Base-by-base conservation (phyloP, 2,888 invertebrate genomes). In the Ceratothoa steindachneri region DNA sequence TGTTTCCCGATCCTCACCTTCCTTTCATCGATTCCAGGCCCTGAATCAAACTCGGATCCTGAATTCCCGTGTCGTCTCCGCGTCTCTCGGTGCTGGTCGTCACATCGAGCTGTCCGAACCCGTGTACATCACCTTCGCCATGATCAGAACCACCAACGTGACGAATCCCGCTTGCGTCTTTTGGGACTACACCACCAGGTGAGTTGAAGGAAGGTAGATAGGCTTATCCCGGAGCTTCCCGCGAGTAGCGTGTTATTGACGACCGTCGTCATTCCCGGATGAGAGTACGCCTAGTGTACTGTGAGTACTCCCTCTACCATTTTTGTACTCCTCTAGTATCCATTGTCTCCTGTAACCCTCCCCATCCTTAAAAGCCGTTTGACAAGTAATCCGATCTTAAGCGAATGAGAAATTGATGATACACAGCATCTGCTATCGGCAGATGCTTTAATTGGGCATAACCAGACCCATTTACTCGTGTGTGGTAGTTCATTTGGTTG, bases 151-250 rank as follows among this genome's bases (percentile, higher is more conserved):
- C 0, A 93, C 94, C 83, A 95, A 95, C 84, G 93, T 95, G 71
- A 91, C 92, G 74, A 94, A 95, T 85, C 93, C 95, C 0, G 89
- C 90, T 1, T 97, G 96, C 83, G 95, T 95, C 15, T 96, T 93
- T 85, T 96, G 95, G 95, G 93, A 95, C 85, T 93, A 93, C 83
- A 91, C 90, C 22, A 88, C 90, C 84, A 92, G 93, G 81, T 90
- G 69, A 55, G 72, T n/a, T 22, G 15, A 31, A 53, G n/a, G n/a
- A n/a, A 64, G 15, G 1, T n/a, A 1, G 52, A 1, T n/a, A n/a
- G n/a, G n/a, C n/a, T n/a, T n/a, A n/a, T 1, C 1, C 52, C 19
- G 52, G 15, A 0, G 15, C 52, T n/a, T 51, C 1, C 15, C 15
- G 1, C 1, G 1, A 19, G 51, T 51, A 12, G 12, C 51, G 15